Evolutionary conservation across 2,888 invertebrate species (phyloP).

Genomic region (Parnassius smintheus): DNA sequence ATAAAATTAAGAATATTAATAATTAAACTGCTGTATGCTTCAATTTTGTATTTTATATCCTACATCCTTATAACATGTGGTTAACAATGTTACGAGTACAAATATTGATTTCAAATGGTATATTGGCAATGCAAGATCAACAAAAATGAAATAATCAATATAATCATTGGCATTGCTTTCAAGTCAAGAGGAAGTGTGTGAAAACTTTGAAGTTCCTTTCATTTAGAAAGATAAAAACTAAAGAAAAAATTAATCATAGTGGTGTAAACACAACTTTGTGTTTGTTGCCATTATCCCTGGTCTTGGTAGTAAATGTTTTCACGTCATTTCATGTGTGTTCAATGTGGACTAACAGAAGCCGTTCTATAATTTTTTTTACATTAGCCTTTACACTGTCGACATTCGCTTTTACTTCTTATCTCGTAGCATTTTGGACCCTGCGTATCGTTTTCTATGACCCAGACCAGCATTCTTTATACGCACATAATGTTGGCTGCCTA

Average conservation of each 20-base stretch:
- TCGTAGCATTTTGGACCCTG: constrained; percentile 71
- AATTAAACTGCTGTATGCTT: too few relatives aligned
- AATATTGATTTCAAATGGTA: too few relatives aligned
- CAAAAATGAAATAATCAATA: background rate
- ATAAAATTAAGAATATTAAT: too few relatives aligned
- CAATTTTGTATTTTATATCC: too few relatives aligned
- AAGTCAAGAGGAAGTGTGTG: background rate
- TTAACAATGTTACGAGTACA: too few relatives aligned
- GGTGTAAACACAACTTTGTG: constrained; percentile 2
- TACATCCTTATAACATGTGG: too few relatives aligned
- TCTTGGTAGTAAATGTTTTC: constrained; percentile 71
- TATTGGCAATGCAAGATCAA: too few relatives aligned
- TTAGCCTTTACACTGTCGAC: constrained; percentile 61
- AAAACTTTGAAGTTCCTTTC: background rate
- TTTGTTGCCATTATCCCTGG: constrained; percentile 43
- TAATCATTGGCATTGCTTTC: background rate
- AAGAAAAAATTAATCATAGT: background rate
- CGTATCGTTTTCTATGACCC: constrained; percentile 63
- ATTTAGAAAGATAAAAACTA: background rate
- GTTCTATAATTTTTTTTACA: constrained; percentile 35
- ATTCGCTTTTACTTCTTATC: constrained; percentile 69
- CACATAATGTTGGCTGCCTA: constrained; percentile 49
- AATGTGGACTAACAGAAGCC: constrained; percentile 68
- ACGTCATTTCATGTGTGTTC: constrained; percentile 69
- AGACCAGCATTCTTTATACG: constrained; percentile 65